These are phyloP conservation scores for Drosophila crucigera DNA, from an alignment of 2,888 invertebrate species.

Conservation along the genomic window DNA sequence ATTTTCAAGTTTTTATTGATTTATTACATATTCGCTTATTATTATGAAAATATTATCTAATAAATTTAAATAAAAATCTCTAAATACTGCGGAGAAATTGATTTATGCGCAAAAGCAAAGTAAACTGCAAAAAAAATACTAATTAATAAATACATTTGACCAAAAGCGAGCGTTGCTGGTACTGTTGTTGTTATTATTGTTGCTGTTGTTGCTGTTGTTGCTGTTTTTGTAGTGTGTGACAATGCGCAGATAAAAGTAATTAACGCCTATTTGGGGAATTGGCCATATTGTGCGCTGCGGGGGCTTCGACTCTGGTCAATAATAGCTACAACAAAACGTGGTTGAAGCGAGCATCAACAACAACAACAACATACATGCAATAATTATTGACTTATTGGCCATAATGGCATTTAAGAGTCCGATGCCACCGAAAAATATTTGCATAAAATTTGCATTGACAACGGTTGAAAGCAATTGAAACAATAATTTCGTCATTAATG, in stretches of 20 bases:
- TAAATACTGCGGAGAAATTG: conserved; percentile 37
- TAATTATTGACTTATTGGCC: conserved; percentile 82
- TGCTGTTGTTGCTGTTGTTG: conserved; percentile 25
- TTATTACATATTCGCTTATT: not conserved
- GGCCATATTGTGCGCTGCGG: conserved; percentile 28
- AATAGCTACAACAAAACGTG: conserved; percentile 35
- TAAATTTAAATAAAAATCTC: conserved; percentile 4
- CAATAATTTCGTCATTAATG: conserved; percentile 83
- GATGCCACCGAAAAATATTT: conserved; percentile 65
- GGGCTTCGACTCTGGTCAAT: conserved; percentile 12
- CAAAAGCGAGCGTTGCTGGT: conserved; percentile 19
- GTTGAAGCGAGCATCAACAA: conserved; percentile 19
- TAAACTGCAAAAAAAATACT: conserved; percentile 34
- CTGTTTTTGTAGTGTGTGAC: conserved; percentile 50
- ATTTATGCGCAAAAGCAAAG: conserved; percentile 48
- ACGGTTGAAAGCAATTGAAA: conserved; percentile 82
- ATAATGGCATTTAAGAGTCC: conserved; percentile 72
- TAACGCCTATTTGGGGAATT: conserved; percentile 74
- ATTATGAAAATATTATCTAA: not conserved
- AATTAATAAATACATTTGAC: conserved; percentile 48
- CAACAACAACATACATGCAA: conserved; percentile 36
- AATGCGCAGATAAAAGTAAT: conserved; percentile 76
- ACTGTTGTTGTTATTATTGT: conserved; percentile 28
- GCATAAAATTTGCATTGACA: conserved; percentile 82
- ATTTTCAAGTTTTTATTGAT: not conserved